phyloP scores from a whole-genome alignment of 2,113 vertebrate genomes.

The Pongo pygmaeus region DNA sequence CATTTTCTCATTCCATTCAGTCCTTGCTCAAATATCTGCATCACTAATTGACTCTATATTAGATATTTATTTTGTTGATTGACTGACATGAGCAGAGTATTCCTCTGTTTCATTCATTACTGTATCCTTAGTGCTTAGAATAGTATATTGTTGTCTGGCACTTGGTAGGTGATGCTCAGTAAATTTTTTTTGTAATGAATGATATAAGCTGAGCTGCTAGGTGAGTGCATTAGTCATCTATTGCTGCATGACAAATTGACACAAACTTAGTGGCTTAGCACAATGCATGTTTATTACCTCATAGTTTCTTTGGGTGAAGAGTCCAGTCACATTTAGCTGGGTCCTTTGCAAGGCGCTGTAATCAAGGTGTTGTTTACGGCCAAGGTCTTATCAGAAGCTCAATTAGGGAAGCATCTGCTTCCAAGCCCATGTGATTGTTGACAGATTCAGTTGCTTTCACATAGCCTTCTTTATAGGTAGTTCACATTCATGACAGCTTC shows the following conservation, averaged over 20 bases:
- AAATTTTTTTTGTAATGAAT: not conserved
- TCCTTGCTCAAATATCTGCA: not conserved
- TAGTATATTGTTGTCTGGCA: not conserved
- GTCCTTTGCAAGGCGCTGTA: not conserved
- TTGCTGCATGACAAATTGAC: not conserved
- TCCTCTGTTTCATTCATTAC: not conserved
- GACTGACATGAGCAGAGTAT: not conserved
- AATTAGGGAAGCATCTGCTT: not conserved
- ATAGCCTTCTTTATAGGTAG: not conserved
- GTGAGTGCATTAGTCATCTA: not conserved
- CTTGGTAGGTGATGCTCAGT: not conserved
- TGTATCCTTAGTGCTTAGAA: not conserved
- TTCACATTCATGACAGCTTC: not conserved
- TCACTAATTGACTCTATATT: not conserved
- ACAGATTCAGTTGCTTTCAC: not conserved
- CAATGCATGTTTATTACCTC: not conserved
- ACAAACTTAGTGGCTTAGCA: not conserved
- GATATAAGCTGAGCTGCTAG: not conserved
- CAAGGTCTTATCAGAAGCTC: not conserved
- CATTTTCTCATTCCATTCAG: not conserved
- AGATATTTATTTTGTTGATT: constrained; percentile 16
- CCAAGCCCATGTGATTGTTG: not conserved
- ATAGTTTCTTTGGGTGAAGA: not conserved
- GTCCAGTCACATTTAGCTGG: not conserved
- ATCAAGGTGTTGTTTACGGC: not conserved